Percentiles rank a stretch among this genome's conserved stretches.
phyloP scores from a whole-genome alignment of 2,113 vertebrate species.

The Struthio camelus region DNA sequence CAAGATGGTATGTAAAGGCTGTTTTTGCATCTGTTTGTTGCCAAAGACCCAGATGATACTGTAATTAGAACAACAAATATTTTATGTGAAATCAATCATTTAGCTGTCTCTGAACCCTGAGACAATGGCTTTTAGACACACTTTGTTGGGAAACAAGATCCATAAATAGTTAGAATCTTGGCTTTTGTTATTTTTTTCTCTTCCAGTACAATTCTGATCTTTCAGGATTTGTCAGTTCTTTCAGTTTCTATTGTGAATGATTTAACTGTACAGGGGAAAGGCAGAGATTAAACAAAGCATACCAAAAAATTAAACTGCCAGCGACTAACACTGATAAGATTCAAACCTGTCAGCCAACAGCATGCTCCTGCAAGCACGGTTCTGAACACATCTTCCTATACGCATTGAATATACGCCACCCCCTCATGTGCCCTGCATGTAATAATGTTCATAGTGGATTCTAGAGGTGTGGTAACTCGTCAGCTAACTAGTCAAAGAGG shows the following conservation, averaged over 20 bases:
- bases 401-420: background rate
- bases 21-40: conserved; percentile 83
- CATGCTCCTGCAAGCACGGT: background rate
- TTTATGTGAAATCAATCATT: conserved; percentile 89
- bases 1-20: conserved; percentile 79
- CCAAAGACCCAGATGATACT: conserved; percentile 84
- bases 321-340: background rate
- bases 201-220: conserved; percentile 23
- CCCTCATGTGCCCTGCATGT: background rate
- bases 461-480: background rate
- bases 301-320: conserved; percentile 3
- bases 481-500: background rate
- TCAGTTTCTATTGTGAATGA: conserved; percentile 47
- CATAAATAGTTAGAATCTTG: conserved; percentile 67
- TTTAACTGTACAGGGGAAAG: conserved; percentile 21
- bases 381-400: background rate
- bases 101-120: conserved; percentile 74
- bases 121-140: conserved; percentile 70
- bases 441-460: background rate
- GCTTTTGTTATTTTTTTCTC: background rate
- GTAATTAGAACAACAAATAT: conserved; percentile 86
- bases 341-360: conserved; percentile 33
- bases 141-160: conserved; percentile 66
- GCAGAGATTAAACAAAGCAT: conserved; percentile 40
- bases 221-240: conserved; percentile 55